phyloP scores from a whole-genome alignment of 2,888 invertebrate species.

The Hemithea aestivaria region DNA sequence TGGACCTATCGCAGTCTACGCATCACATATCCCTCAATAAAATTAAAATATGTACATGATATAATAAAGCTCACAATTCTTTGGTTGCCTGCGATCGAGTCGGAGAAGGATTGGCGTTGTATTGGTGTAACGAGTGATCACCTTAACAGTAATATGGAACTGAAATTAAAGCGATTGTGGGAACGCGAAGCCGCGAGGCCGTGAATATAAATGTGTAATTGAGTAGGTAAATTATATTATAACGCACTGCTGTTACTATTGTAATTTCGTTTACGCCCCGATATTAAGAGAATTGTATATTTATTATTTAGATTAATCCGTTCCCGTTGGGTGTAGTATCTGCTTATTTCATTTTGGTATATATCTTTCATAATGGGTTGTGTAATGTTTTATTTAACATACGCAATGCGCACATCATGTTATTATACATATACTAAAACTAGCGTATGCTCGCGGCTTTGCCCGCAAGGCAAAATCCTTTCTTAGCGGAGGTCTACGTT shows the following conservation, averaged over 20 bases:
- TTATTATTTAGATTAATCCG: slow-evolving; percentile 2
- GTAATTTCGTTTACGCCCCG: slow-evolving; percentile 18
- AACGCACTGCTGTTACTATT: slow-evolving; percentile 31
- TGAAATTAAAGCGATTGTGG: slow-evolving; percentile 51
- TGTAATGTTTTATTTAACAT: not conserved
- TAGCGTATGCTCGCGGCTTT: too few species aligned
- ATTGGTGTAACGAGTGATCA: too few species aligned
- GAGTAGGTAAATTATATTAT: slow-evolving; percentile 33
- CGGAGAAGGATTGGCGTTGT: too few species aligned
- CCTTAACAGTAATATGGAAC: slow-evolving; percentile 62
- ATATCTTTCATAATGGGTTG: not conserved
- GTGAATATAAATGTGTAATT: slow-evolving; percentile 46
- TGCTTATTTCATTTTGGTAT: not conserved
- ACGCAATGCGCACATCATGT: too few species aligned
- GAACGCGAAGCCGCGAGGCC: slow-evolving; percentile 39
- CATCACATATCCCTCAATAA: too few species aligned
- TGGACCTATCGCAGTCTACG: too few species aligned
- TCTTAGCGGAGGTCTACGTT: too few species aligned
- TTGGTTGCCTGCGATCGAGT: too few species aligned
- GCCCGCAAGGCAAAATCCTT: too few species aligned
- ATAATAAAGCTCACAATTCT: too few species aligned
- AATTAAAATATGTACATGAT: too few species aligned
- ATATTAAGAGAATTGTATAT: not conserved
- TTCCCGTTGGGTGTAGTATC: not conserved
- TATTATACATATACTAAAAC: too few species aligned